Conservation (phyloP, 2,113 vertebrate genomes). For the Petrocephalus zakoni region DNA sequence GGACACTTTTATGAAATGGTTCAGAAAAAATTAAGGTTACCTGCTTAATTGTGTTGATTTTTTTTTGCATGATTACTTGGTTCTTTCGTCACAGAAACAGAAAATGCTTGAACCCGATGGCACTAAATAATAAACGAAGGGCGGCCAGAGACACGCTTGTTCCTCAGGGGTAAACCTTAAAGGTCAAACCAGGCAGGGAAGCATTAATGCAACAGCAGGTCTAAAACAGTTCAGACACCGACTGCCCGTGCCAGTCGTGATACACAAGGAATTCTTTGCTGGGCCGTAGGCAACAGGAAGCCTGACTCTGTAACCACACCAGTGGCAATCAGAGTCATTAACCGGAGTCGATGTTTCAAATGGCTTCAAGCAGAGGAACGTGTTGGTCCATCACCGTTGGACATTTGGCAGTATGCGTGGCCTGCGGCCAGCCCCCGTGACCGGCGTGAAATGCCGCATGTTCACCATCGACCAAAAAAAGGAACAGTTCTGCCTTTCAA, state of each 20-base stretch:
- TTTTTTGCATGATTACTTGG: neutral
- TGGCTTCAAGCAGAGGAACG: neutral
- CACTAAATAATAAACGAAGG: neutral
- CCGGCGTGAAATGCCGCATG: neutral
- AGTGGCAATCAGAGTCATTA: neutral
- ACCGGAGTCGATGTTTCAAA: neutral
- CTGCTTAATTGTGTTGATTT: neutral
- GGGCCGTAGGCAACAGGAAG: neutral
- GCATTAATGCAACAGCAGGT: neutral
- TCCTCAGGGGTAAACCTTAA: neutral
- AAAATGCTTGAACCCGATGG: neutral
- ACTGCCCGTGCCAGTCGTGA: neutral
- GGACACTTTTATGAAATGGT: neutral
- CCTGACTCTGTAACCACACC: neutral
- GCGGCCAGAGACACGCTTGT: neutral
- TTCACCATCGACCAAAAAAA: neutral
- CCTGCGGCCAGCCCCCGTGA: neutral
- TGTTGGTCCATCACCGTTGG: neutral
- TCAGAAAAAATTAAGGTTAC: neutral
- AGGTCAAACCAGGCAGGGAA: neutral
- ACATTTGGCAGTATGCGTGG: neutral
- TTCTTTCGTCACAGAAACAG: neutral
- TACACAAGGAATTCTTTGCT: neutral
- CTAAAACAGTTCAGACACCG: neutral
- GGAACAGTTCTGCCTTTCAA: neutral